Evolutionary conservation across 2,888 invertebrate genomes (phyloP).

Genomic region (Ophion costatus): DNA sequence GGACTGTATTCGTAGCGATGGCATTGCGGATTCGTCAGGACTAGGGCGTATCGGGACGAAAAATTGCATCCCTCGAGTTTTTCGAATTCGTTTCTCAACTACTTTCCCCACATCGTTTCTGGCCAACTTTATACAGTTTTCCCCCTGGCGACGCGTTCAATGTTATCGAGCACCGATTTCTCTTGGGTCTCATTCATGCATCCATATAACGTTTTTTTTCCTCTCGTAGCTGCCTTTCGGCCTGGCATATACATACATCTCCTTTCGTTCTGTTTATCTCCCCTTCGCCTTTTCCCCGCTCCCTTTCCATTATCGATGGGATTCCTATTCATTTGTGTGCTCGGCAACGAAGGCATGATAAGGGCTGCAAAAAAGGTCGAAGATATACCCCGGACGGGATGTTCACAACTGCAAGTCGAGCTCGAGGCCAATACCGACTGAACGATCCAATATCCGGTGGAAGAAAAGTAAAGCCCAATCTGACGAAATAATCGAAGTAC

Average conservation of each 20-base stretch:
- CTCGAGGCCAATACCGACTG: background rate
- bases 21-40: no score
- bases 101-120: no score
- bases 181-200: background rate
- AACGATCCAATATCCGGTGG: no score
- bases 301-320: conserved; percentile 1
- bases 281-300: background rate
- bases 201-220: conserved; percentile 8
- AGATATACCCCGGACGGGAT: conserved; percentile 1
- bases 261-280: background rate
- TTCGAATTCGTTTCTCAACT: background rate
- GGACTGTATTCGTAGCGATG: no score
- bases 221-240: background rate
- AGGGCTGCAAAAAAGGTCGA: background rate
- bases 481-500: no score
- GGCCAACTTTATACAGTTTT: no score
- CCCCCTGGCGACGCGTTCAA: no score
- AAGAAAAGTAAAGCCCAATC: no score
- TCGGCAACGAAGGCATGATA: conserved; percentile 14
- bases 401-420: conserved; percentile 2
- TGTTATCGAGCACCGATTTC: background rate
- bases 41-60: background rate
- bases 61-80: conserved; percentile 21
- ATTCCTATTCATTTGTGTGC: conserved; percentile 21
- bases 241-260: background rate